phyloP scores from a whole-genome alignment of 1,140 invertebrate genomes.

The Penaeus chinensis region DNA sequence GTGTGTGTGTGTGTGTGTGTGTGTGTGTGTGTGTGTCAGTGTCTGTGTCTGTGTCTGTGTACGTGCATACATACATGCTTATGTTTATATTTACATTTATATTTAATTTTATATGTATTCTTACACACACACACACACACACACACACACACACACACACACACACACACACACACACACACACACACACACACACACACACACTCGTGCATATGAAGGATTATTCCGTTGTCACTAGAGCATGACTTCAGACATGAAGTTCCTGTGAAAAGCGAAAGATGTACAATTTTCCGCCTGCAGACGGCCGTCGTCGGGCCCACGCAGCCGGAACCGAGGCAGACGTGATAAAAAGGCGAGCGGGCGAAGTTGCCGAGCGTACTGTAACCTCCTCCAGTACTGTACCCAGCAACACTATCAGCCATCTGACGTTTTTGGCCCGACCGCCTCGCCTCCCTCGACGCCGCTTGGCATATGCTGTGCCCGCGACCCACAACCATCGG shows the following conservation, averaged over 20 bases:
- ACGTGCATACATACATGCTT: neutral
- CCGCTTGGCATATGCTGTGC: conserved; percentile 58
- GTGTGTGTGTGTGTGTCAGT: neutral
- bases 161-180: conserved; percentile 20
- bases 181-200: conserved; percentile 17
- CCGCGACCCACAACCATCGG: conserved; percentile 26
- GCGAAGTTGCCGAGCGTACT: no score
- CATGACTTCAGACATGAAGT: no score
- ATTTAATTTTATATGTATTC: neutral
- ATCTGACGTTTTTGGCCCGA: conserved; percentile 42
- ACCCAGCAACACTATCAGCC: conserved; percentile 32
- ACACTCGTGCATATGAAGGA: neutral
- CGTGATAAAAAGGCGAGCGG: no score
- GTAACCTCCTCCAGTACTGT: neutral
- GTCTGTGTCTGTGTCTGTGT: neutral
- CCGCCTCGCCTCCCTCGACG: conserved; percentile 3
- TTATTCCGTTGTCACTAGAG: neutral
- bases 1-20: neutral
- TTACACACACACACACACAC: neutral
- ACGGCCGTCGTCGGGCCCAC: no score
- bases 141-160: conserved; percentile 17
- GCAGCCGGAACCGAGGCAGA: no score
- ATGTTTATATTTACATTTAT: neutral
- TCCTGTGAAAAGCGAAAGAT: no score
- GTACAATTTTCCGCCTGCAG: no score